These are phyloP conservation scores for Hoplias malabaricus DNA, from an alignment of 2,113 vertebrate species.

Conservation along the genomic window DNA sequence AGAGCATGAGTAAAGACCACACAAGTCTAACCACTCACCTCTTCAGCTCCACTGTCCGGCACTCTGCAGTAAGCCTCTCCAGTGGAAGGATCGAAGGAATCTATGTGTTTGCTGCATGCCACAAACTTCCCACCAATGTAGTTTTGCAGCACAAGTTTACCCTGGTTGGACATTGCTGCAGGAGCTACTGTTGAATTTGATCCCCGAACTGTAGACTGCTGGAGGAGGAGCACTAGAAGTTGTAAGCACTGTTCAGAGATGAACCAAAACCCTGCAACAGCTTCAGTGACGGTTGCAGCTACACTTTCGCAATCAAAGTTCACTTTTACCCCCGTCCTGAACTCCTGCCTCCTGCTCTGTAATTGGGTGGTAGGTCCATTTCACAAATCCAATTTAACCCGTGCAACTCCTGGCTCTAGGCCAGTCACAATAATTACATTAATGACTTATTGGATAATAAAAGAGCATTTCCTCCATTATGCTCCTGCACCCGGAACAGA, in stretches of 20 bases:
- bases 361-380: too few relatives aligned
- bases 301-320: background rate
- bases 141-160: conserved; percentile 82
- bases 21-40: conserved; percentile 77
- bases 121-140: conserved; percentile 88
- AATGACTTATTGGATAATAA: too few relatives aligned
- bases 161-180: conserved; percentile 19
- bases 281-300: background rate
- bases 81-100: conserved; percentile 88
- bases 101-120: conserved; percentile 78
- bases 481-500: too few relatives aligned
- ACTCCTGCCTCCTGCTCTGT: background rate
- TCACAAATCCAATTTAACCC: too few relatives aligned
- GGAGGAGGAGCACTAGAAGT: too few relatives aligned
- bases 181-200: background rate
- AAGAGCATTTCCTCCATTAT: too few relatives aligned
- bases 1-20: too few relatives aligned
- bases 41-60: conserved; percentile 85
- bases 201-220: too few relatives aligned
- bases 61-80: conserved; percentile 89
- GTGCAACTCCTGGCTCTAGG: too few relatives aligned
- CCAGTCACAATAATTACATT: too few relatives aligned
- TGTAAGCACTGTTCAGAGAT: too few relatives aligned
- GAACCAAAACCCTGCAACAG: background rate
- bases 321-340: background rate